phyloP scores from a whole-genome alignment of 2,888 invertebrate species.

The Synanthedon myopaeformis region DNA sequence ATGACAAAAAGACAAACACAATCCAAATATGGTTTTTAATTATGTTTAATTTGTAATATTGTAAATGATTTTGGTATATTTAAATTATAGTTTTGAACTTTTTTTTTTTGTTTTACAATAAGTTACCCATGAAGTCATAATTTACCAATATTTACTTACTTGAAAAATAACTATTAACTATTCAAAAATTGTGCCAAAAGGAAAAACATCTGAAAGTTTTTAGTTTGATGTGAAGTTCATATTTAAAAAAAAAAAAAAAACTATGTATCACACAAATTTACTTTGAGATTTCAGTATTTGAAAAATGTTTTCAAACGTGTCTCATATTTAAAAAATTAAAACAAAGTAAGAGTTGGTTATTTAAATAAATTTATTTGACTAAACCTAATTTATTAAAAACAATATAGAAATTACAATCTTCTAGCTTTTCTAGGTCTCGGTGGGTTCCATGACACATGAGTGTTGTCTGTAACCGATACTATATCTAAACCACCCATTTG shows the following conservation, averaged over 20 bases:
- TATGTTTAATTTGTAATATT: conserved; percentile 1
- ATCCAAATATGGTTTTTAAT: conserved; percentile 94
- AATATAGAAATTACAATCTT: conserved; percentile 73
- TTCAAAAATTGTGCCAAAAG: too few relatives aligned
- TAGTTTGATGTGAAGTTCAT: too few relatives aligned
- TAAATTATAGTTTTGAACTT: not conserved
- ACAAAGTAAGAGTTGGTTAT: conserved; percentile 1
- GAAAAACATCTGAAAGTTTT: too few relatives aligned
- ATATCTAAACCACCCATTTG: conserved; percentile 92
- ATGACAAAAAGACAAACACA: conserved; percentile 89
- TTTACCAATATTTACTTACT: not conserved
- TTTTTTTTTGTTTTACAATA: conserved; percentile 1
- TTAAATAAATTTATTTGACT: conserved; percentile 7
- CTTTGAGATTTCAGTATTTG: too few relatives aligned
- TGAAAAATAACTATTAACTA: too few relatives aligned
- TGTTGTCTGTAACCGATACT: conserved; percentile 92
- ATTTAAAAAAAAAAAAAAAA: too few relatives aligned
- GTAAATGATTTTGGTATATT: not conserved
- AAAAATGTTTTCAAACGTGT: too few relatives aligned
- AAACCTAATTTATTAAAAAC: conserved; percentile 8
- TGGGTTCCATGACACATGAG: conserved; percentile 85
- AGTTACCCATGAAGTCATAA: conserved; percentile 1
- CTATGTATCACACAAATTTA: too few relatives aligned
- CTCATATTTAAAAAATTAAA: too few relatives aligned
- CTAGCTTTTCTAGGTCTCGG: conserved; percentile 87